These are phyloP conservation scores for Monochamus saltuarius DNA, from an alignment of 1,140 invertebrate species.

Conservation along the genomic window DNA sequence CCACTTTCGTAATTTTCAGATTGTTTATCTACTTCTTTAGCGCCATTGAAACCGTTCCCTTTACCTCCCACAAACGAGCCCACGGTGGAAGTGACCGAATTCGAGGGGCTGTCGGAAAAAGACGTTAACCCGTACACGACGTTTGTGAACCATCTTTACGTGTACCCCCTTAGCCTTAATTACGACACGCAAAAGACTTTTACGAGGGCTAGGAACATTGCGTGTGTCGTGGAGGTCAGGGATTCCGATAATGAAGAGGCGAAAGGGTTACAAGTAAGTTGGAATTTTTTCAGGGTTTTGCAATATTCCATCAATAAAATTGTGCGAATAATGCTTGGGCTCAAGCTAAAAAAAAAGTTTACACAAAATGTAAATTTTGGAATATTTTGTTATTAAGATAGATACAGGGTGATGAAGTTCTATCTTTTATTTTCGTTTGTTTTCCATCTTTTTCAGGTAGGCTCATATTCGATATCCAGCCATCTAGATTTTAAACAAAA, in stretches of 20 bases:
- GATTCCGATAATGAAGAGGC: conserved; percentile 74
- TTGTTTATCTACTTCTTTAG: conserved; percentile 75
- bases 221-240: conserved; percentile 81
- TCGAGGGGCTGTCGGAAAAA: conserved; percentile 70
- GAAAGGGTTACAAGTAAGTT: conserved; percentile 66
- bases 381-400: too few relatives aligned
- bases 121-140: conserved; percentile 76
- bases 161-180: conserved; percentile 82
- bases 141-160: conserved; percentile 86
- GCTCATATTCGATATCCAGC: too few relatives aligned
- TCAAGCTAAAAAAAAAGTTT: too few relatives aligned
- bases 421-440: too few relatives aligned
- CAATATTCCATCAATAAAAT: too few relatives aligned
- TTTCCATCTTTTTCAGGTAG: too few relatives aligned
- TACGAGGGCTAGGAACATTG: conserved; percentile 85
- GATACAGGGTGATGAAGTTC: too few relatives aligned
- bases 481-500: too few relatives aligned
- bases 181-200: conserved; percentile 93
- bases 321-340: too few relatives aligned
- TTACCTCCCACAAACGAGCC: conserved; percentile 70
- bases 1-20: conserved; percentile 57
- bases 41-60: conserved; percentile 79
- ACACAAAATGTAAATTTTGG: too few relatives aligned
- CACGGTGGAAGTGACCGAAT: conserved; percentile 80
- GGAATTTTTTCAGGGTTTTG: too few relatives aligned